Evolutionary conservation across 2,888 invertebrate species (phyloP), one percentile per base, ranked within the genome.

Genomic region (Ceriagrion tenellum): DNA sequence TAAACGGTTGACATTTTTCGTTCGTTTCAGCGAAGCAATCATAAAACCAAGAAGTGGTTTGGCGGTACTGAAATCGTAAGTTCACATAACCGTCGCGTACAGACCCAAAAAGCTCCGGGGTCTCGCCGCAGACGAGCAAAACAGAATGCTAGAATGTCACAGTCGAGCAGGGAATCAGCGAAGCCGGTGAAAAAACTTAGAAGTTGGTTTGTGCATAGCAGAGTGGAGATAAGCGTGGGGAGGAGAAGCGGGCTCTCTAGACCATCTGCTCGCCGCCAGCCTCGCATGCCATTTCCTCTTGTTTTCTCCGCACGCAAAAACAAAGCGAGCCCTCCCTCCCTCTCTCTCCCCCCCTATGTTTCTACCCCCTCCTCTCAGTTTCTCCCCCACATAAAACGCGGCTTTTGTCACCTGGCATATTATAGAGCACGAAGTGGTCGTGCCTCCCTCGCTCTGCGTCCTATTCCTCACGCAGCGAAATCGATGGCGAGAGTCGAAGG

Each of bases 201-300:
- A 81, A 30, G 74, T 81, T 35, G 30, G 74, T 81, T 81, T 8
- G 74, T 81, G 74, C 81, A 18, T 35, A 35, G 13, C 81, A 16
- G 30, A 81, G 81, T 81, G 81, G 35, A 81, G 35, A 81, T 81
- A 35, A 69, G 30, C 81, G 16, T 13, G 35, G 13, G 81, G 35
- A n/a, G 69, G n/a, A n/a, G 81, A 18, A 81, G 30, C 4, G 81
- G 81, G 81, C 16, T n/a, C 12, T 35, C 16, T 35, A 30, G 30
- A 30, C 30, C 35, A 30, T 81, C 30, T 35, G 30, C 81, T 30
- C 81, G 13, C 16, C 30, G 81, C 81, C 81, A 81, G 81, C n/a
- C 69, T 69, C 26, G 69, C 69, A 69, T 81, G 81, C 81, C 81
- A 81, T 81, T 81, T 81, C 81, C 81, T 81, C 81, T 81, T 81